Conservation (phyloP, 2,888 invertebrate genomes). For the Physocephala rufipes region DNA sequence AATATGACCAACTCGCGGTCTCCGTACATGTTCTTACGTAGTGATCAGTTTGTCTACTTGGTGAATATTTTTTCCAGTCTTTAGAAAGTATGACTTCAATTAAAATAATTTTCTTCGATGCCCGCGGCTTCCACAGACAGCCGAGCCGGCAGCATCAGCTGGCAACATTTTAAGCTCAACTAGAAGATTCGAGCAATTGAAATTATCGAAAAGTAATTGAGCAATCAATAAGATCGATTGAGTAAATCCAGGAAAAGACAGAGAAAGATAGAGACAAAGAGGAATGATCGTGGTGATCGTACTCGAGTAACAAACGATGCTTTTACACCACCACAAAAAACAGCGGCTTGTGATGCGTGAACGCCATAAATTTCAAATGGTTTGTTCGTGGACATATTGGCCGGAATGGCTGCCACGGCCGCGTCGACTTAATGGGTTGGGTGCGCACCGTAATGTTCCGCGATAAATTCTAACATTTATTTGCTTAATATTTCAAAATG, state of each 20-base stretch:
- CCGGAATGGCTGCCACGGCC: not conserved
- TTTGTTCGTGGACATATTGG: not conserved
- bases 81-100: no score
- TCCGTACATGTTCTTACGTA: no score
- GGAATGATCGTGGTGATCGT: no score
- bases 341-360: not conserved
- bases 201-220: conserved; percentile 29
- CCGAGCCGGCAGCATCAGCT: not conserved
- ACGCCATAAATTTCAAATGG: conserved; percentile 22
- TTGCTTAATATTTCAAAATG: conserved; percentile 35
- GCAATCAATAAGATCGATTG: conserved; percentile 29
- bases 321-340: not conserved
- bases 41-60: no score
- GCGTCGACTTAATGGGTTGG: conserved; percentile 24
- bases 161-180: not conserved
- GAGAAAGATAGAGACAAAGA: no score
- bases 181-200: not conserved
- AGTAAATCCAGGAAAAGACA: not conserved
- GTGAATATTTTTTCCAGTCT: no score
- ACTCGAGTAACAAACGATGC: not conserved
- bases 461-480: conserved; percentile 39
- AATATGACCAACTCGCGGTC: no score
- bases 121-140: no score
- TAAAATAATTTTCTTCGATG: no score
- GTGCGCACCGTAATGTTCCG: conserved; percentile 36